A percentile compares a stretch with the other conserved stretches of the same genome.
phyloP scores from a whole-genome alignment of 2,797 vertebrate species.

The Anabas testudineus region DNA sequence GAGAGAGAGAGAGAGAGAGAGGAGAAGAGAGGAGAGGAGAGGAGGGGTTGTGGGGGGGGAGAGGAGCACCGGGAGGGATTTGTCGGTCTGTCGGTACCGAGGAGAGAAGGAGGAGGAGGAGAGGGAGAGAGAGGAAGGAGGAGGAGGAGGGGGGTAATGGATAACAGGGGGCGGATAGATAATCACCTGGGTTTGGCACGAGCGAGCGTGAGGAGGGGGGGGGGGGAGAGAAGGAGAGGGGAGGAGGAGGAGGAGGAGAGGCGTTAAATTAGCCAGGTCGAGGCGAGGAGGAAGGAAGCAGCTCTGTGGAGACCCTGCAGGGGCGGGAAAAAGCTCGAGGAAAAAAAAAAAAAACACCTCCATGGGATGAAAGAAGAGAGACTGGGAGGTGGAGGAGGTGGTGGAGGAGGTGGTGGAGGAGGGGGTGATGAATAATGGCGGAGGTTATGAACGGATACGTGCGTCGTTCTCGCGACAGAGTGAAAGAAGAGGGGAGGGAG shows the following conservation, averaged over 20 bases:
- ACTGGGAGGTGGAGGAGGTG: not conserved
- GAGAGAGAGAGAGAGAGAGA: slow-evolving; percentile 13
- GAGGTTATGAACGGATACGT: slow-evolving; percentile 79
- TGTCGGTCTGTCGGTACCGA: slow-evolving; percentile 75
- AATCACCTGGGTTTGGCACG: slow-evolving; percentile 78
- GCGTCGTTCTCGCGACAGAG: slow-evolving; percentile 61
- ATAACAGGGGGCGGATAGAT: slow-evolving; percentile 61
- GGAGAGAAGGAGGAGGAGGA: slow-evolving; percentile 39
- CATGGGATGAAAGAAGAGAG: slow-evolving; percentile 46
- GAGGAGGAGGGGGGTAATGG: slow-evolving; percentile 6
- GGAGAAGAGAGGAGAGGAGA: not conserved
- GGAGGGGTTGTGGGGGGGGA: not conserved
- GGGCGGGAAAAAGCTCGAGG: slow-evolving; percentile 77
- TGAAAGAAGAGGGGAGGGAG: slow-evolving; percentile 40
- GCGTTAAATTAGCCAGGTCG: slow-evolving; percentile 62
- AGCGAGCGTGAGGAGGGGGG: slow-evolving; percentile 38
- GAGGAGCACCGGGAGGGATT: slow-evolving; percentile 75
- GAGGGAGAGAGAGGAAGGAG: not conserved
- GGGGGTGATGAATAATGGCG: slow-evolving; percentile 76
- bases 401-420: not conserved
- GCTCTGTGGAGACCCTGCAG: slow-evolving; percentile 64
- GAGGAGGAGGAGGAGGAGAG: slow-evolving; percentile 19
- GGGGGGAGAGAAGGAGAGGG: slow-evolving; percentile 8
- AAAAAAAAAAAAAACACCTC: slow-evolving; percentile 30
- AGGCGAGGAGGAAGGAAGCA: slow-evolving; percentile 43